Base-by-base conservation (phyloP, 2,797 vertebrate species). In the Xerus rutilus region DNA sequence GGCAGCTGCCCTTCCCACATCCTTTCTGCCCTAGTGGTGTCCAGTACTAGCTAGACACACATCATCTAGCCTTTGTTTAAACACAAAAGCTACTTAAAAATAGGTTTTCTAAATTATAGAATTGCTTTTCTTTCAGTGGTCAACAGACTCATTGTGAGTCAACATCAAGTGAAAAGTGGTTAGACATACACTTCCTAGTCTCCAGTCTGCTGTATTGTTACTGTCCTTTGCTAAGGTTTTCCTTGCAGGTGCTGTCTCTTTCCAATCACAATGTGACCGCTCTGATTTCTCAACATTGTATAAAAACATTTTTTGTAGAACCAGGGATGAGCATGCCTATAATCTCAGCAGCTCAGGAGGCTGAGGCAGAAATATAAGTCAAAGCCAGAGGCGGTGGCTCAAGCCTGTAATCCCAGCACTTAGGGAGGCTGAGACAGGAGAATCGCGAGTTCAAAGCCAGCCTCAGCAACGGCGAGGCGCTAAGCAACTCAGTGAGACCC, bases 1-100 rank as follows among this genome's bases (percentile, higher is more conserved):
- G 1, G 13, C 73, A 25, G 17, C 45, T n/a, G 11, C 52, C 17
- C 30, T 92, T 79, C 69, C 93, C 64, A 7, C n/a, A 70, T n/a
- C 14, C 65, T 73, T 86, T 49, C 45, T 74, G 79, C 64, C 18
- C 73, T 83, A 20, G 8, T 54, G 62, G 21, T 73, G 57, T 78
- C 45, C 59, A 47, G 4, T 76, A 39, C 23, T 69, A 79, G 57
- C 57, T 59, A 79, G 39, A 82, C 70, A 90, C 35, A 70, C 45
- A 91, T 30, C 15, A 57, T 93, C 25, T 70, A 85, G 67, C 54
- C 69, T 81, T 77, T 90, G 30, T 89, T 86, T 86, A 45, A 86
- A 93, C n/a, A 81, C 49, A 81, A 84, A 92, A 76, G 39, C 20
- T 72, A 72, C 5, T 30, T 97, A 86, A 96, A 91, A 93, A 65